phyloP scores from a whole-genome alignment of 2,797 vertebrate genomes.

The Distichodus sexfasciatus region DNA sequence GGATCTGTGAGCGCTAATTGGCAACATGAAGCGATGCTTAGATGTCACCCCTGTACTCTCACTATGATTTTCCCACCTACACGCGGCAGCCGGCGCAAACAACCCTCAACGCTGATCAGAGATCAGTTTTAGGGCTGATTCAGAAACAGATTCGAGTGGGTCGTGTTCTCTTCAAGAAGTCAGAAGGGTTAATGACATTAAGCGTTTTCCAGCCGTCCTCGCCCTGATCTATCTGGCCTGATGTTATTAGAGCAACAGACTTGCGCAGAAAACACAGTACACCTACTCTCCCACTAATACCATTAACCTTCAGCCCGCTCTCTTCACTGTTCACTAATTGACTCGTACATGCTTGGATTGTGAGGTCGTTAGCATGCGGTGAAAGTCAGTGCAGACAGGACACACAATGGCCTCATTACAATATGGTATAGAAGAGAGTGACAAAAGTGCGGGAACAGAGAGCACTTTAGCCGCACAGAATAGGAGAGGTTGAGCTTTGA shows the following conservation, averaged over 20 bases:
- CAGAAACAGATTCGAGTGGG: slow-evolving; percentile 27
- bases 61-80: slow-evolving; percentile 6
- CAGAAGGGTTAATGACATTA: slow-evolving; percentile 27
- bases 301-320: slow-evolving; percentile 47
- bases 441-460: slow-evolving; percentile 18
- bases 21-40: slow-evolving; percentile 48
- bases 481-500: slow-evolving; percentile 9
- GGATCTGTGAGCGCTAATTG: slow-evolving; percentile 45
- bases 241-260: slow-evolving; percentile 24
- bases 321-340: slow-evolving; percentile 44
- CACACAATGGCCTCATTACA: slow-evolving; percentile 44
- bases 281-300: slow-evolving; percentile 39
- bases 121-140: slow-evolving; percentile 26
- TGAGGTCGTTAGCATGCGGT: slow-evolving; percentile 31
- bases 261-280: slow-evolving; percentile 37
- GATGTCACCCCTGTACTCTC: slow-evolving; percentile 28
- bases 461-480: slow-evolving; percentile 25
- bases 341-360: slow-evolving; percentile 44
- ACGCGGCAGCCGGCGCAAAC: slow-evolving; percentile 41
- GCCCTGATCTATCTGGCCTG: slow-evolving; percentile 23
- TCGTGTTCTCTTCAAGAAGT: slow-evolving; percentile 20
- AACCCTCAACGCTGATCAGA: slow-evolving; percentile 33
- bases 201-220: background rate
- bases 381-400: slow-evolving; percentile 26
- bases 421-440: slow-evolving; percentile 17